phyloP scores from a whole-genome alignment of 1,140 invertebrate genomes.

The Saccostrea echinata region DNA sequence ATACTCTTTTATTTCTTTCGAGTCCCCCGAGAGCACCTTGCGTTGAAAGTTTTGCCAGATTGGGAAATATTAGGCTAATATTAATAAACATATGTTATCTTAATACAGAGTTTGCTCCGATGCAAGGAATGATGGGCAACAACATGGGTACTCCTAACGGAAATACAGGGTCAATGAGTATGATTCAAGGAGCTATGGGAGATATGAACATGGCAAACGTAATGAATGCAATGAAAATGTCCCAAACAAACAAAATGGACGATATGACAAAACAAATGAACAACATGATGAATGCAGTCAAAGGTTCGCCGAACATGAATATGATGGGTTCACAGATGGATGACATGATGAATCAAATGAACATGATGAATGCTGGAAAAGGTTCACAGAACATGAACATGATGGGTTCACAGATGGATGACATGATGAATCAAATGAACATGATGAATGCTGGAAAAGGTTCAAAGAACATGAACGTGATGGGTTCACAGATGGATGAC shows the following conservation, averaged over 20 bases:
- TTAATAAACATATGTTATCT: no score
- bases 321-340: no score
- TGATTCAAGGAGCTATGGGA: background rate
- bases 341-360: background rate
- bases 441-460: background rate
- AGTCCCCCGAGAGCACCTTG: no score
- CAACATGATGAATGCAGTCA: constrained; percentile 6
- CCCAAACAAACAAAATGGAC: constrained; percentile 11
- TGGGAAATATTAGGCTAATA: no score
- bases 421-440: constrained; percentile 27
- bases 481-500: background rate
- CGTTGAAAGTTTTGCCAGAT: no score
- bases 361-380: background rate
- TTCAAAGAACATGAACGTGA: background rate
- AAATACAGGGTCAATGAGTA: background rate
- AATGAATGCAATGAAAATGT: constrained; percentile 3
- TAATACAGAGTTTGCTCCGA: background rate
- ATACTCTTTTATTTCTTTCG: background rate
- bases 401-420: background rate
- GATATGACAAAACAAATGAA: constrained; percentile 10
- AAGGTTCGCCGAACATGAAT: background rate
- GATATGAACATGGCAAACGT: constrained; percentile 19
- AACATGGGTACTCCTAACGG: background rate
- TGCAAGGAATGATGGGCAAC: background rate
- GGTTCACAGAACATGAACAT: background rate